These are phyloP conservation scores for Aurelia coerulea DNA, from an alignment of 30 jellyfish, hydroid and myxozoan species.

Conservation along the genomic window DNA sequence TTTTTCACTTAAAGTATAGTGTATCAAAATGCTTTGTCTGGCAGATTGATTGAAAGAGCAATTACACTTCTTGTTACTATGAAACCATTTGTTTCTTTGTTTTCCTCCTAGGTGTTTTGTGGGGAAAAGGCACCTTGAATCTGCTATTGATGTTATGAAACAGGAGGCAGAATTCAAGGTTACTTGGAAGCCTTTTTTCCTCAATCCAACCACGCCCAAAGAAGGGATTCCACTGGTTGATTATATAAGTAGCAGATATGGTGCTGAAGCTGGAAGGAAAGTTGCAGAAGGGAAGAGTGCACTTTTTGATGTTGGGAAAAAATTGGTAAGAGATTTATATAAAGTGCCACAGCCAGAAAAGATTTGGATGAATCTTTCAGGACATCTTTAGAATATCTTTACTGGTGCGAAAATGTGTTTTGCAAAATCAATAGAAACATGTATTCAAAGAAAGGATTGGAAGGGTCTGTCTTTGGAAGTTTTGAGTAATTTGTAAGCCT, in stretches of 20 bases:
- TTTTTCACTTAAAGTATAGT: too few species aligned
- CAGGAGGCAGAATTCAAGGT: conserved; percentile 78
- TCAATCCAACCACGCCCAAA: conserved; percentile 71
- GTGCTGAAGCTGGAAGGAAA: conserved; percentile 83
- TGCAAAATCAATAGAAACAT: too few species aligned
- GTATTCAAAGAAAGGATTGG: too few species aligned
- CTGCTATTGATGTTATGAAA: conserved; percentile 63
- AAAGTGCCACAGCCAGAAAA: neutral
- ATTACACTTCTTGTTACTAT: neutral
- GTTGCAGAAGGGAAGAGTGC: conserved; percentile 77
- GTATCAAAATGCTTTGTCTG: too few species aligned
- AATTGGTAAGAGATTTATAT: conserved; percentile 45
- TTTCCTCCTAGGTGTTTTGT: conserved; percentile 80
- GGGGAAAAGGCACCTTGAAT: conserved; percentile 88
- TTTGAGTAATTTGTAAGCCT: too few species aligned
- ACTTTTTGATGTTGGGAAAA: conserved; percentile 71
- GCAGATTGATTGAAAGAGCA: neutral
- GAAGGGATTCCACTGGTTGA: conserved; percentile 85
- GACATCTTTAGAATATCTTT: neutral
- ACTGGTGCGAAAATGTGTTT: neutral
- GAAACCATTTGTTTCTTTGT: too few species aligned
- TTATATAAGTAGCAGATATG: conserved; percentile 74
- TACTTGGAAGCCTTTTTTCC: conserved; percentile 88
- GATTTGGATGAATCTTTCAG: neutral
- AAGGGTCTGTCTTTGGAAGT: too few species aligned